Percentiles rank a stretch among this genome's conserved stretches.
phyloP scores from a whole-genome alignment of 2,888 invertebrate species.

The Mermis nigrescens region DNA sequence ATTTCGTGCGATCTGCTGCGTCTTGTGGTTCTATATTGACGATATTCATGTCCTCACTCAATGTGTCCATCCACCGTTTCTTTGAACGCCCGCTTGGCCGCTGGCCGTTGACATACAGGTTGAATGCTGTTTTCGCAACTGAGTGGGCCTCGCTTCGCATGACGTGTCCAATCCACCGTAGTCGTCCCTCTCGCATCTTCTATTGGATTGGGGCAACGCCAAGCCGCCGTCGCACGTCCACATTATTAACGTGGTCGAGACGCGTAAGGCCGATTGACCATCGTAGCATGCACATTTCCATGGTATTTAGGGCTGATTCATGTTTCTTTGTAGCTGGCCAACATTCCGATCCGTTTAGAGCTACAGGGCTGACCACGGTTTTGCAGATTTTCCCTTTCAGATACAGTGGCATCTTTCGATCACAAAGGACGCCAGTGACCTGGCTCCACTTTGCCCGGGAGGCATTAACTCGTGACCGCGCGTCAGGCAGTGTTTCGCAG shows the following conservation, averaged over 20 bases:
- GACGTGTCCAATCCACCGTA: slow-evolving; percentile 1
- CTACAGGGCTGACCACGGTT: not conserved
- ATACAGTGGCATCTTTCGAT: not conserved
- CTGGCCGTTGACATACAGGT: not conserved
- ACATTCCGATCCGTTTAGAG: not conserved
- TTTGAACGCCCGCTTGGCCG: slow-evolving; percentile 10
- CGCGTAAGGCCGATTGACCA: slow-evolving; percentile 7
- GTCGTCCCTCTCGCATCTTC: slow-evolving; percentile 6
- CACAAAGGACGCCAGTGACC: not conserved
- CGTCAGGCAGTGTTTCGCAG: not conserved
- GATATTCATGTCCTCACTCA: not conserved
- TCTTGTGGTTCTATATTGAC: no score
- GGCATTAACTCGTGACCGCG: not conserved
- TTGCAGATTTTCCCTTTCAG: not conserved
- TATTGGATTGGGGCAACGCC: slow-evolving; percentile 7
- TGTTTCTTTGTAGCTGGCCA: slow-evolving; percentile 1
- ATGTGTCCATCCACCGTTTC: not conserved
- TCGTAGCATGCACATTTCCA: not conserved
- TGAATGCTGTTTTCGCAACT: slow-evolving; percentile 4
- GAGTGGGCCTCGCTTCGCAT: not conserved
- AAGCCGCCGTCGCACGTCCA: not conserved
- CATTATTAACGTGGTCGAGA: slow-evolving; percentile 8
- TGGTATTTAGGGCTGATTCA: not conserved
- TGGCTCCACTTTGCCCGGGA: not conserved
- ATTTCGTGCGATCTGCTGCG: no score